Base-by-base conservation (phyloP, 2,797 vertebrate genomes). In the Gouania willdenowi region DNA sequence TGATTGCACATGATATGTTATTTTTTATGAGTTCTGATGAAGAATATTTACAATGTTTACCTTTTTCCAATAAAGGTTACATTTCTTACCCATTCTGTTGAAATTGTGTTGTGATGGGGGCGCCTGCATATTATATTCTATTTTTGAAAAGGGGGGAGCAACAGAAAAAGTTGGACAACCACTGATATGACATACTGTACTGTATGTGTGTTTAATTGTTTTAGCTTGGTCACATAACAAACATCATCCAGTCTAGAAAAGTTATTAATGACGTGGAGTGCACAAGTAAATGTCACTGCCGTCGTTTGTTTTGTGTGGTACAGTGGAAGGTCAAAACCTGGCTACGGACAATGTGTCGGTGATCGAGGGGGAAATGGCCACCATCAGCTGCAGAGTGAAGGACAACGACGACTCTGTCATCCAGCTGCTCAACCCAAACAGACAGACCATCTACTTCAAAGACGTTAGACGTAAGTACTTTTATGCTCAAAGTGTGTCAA, bases 381-480 rank as follows among this genome's bases (percentile, higher is more conserved):
- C 91, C 77, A 98, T 99, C 90, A 98, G 95, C 88, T 99, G 96
- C 84, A 85, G 93, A 20, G 92, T 98, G 64, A 97, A 91, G 83
- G 92, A 96, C 88, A 99, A 95, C 27, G 95, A 99, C 1, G 95
- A 95, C 85, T 98, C 95, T 0, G 94, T 98, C 81, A 98, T 98
- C 69, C 96, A 98, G 63, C 93, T 99, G n/a, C 92, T 99, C 78
- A 98, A 98, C 79, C 95, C 95, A 66, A 98, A 97, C 90, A 89
- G 95, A 71, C 96, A 98, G 83, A 99, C 96, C 37, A 98, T 99
- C 84, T 99, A 97, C 66, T 99, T 98, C 87, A 89, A 84, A 78
- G 95, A 99, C 20, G 91, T 97, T 67, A 84, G 96, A 81, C 96
- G 95, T 99, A 86, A 94, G 95, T 91, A 42, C 30, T 19, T 1